Percentiles rank a stretch among this genome's conserved stretches.
These are phyloP conservation scores for Macroramphosus scolopax DNA, from an alignment of 2,797 vertebrate genomes.

Conservation along the genomic window DNA sequence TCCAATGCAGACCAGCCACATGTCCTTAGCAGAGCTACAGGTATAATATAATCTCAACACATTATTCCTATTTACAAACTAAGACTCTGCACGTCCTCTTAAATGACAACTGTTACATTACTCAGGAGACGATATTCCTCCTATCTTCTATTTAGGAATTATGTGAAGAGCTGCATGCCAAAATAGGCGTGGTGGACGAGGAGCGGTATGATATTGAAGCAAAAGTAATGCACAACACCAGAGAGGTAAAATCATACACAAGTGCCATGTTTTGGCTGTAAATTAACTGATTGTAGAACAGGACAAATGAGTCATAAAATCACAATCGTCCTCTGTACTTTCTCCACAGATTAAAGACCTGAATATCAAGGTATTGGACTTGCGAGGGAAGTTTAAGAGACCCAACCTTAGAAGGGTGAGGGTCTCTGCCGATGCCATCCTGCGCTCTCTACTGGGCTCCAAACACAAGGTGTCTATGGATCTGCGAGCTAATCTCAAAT, in stretches of 20 bases:
- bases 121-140: not conserved
- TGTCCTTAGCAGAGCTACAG: slow-evolving; percentile 85
- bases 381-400: slow-evolving; percentile 94
- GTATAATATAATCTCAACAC: slow-evolving; percentile 63
- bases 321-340: no score
- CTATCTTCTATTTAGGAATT: slow-evolving; percentile 74
- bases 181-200: slow-evolving; percentile 91
- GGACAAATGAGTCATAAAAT: not conserved
- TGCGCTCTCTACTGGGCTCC: slow-evolving; percentile 93
- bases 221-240: slow-evolving; percentile 89
- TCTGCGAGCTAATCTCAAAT: slow-evolving; percentile 93
- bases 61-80: not conserved
- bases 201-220: slow-evolving; percentile 95
- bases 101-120: no score
- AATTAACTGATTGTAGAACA: not conserved
- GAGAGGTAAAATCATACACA: slow-evolving; percentile 79
- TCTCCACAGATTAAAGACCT: slow-evolving; percentile 89
- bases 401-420: slow-evolving; percentile 89
- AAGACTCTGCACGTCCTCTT: no score
- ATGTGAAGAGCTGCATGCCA: slow-evolving; percentile 87
- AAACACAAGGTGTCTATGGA: slow-evolving; percentile 99
- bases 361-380: slow-evolving; percentile 92
- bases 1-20: slow-evolving; percentile 68
- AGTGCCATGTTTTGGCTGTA: no score
- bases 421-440: slow-evolving; percentile 93